Percentiles rank a stretch among this genome's conserved stretches.
Conservation (phyloP, 2,113 vertebrate genomes). For the Albula goreensis region DNA sequence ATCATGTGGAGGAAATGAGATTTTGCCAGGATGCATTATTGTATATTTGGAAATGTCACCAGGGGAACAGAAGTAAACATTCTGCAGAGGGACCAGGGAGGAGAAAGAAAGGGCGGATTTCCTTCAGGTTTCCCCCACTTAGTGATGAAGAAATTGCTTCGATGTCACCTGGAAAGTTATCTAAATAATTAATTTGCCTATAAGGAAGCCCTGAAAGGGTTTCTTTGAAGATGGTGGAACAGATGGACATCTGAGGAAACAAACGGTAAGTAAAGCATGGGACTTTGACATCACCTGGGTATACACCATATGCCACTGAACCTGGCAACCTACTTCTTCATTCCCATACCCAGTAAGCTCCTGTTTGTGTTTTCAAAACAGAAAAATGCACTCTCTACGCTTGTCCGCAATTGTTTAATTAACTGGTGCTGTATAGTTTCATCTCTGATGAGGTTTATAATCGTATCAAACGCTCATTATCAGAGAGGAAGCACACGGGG, state of each 20-base stretch:
- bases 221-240: conserved; percentile 67
- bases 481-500: too few species aligned
- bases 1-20: not conserved
- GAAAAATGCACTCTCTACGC: not conserved
- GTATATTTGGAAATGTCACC: not conserved
- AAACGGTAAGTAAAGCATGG: conserved; percentile 39
- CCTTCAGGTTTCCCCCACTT: not conserved
- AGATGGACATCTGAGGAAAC: conserved; percentile 70
- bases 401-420: too few species aligned
- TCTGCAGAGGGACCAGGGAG: not conserved
- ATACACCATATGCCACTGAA: conserved; percentile 65
- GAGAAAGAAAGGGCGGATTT: not conserved
- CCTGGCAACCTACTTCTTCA: conserved; percentile 60
- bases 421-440: too few species aligned
- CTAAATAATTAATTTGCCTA: conserved; percentile 69
- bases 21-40: not conserved
- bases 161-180: conserved; percentile 57
- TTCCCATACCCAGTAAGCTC: not conserved
- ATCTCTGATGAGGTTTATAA: not conserved
- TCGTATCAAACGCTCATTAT: not conserved
- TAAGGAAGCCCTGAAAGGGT: conserved; percentile 43
- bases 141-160: conserved; percentile 27
- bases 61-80: not conserved
- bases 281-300: conserved; percentile 66
- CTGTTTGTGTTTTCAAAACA: not conserved